These are phyloP conservation scores for Aphelocoma californica DNA, from an alignment of 2,797 vertebrate genomes.

Conservation along the genomic window DNA sequence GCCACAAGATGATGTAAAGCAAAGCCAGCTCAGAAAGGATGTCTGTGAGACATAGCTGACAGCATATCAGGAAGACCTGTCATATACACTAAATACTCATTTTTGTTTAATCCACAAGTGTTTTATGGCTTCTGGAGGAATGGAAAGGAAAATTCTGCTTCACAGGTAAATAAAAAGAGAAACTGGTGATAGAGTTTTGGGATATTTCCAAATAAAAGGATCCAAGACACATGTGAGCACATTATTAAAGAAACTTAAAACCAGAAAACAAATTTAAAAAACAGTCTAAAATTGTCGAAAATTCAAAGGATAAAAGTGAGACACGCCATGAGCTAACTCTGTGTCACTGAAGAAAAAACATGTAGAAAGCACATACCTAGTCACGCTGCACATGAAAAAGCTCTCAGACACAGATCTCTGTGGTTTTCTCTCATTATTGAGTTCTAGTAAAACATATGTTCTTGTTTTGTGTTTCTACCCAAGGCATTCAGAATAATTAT, in stretches of 20 bases:
- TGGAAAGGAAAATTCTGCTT: background rate
- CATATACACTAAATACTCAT: background rate
- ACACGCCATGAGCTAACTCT: background rate
- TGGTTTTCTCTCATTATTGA: background rate
- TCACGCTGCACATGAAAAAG: background rate
- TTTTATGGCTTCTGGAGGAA: background rate
- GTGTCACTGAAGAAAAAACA: background rate
- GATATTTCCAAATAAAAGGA: background rate
- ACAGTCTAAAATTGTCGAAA: background rate
- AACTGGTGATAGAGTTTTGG: background rate
- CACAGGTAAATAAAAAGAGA: background rate
- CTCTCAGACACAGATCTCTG: background rate
- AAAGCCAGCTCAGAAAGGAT: background rate
- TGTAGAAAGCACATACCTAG: background rate
- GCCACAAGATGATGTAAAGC: background rate
- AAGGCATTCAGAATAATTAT: background rate
- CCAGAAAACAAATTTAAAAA: background rate
- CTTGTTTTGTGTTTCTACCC: background rate
- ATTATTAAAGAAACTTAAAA: background rate
- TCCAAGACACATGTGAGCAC: background rate
- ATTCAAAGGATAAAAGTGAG: background rate
- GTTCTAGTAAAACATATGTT: background rate
- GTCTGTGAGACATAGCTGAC: background rate
- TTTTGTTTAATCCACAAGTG: background rate
- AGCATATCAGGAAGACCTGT: background rate